A percentile compares a stretch with the other conserved stretches of the same genome.
phyloP scores from a whole-genome alignment of 2,113 vertebrate species.

The Pleuronectes platessa region DNA sequence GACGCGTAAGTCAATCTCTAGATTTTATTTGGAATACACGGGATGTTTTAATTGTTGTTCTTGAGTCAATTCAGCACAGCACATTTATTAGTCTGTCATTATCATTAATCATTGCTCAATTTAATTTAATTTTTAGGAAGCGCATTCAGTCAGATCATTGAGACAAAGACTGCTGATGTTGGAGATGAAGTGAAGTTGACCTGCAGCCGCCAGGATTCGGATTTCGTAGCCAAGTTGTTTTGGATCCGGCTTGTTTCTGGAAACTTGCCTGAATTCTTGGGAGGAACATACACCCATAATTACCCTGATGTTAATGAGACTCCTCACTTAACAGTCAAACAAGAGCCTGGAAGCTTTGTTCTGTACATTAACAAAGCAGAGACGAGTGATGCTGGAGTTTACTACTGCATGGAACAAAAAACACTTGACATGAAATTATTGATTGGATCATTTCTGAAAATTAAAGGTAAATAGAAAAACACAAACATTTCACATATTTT shows the following conservation, averaged over 20 bases:
- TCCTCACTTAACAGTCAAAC: neutral
- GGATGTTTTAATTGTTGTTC: neutral
- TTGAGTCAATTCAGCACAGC: neutral
- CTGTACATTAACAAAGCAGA: conserved; percentile 11
- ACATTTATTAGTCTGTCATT: too few relatives aligned
- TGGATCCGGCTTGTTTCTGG: conserved; percentile 50
- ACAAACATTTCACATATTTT: neutral
- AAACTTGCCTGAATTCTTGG: conserved; percentile 17
- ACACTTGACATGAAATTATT: neutral
- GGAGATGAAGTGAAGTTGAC: conserved; percentile 39
- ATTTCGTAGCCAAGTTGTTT: neutral
- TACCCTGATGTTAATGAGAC: neutral
- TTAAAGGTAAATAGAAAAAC: conserved; percentile 45
- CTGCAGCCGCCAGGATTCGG: neutral
- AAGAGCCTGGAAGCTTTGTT: conserved; percentile 25
- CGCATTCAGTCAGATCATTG: neutral
- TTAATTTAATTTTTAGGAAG: conserved; percentile 27
- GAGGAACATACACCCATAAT: neutral
- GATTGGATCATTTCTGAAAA: conserved; percentile 12
- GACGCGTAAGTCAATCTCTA: conserved; percentile 13
- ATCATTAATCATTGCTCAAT: too few relatives aligned
- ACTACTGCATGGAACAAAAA: conserved; percentile 16
- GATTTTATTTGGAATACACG: neutral
- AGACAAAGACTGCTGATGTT: conserved; percentile 4
- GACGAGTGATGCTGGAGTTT: conserved; percentile 35